Percentiles rank a stretch among this genome's conserved stretches.
phyloP scores from a whole-genome alignment of 2,113 vertebrate species.

The Sinocyclocheilus grahami region DNA sequence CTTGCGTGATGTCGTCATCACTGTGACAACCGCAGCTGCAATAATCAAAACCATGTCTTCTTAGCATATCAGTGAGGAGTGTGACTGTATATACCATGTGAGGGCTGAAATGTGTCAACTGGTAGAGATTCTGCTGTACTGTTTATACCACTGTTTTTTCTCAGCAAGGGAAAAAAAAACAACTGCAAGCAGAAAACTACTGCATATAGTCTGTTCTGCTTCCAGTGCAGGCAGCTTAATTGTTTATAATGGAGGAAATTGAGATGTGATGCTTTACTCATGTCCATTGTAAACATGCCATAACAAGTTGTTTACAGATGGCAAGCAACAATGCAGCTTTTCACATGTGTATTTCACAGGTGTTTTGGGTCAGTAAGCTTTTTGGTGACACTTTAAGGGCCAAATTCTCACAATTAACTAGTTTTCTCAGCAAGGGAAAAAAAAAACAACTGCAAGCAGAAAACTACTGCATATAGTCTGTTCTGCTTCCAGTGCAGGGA shows the following conservation, averaged over 20 bases:
- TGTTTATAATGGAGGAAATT: neutral
- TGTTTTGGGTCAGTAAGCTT: neutral
- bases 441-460: neutral
- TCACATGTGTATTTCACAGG: neutral
- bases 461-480: neutral
- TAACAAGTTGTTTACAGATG: neutral
- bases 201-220: neutral
- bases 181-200: neutral
- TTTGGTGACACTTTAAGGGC: neutral
- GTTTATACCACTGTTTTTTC: neutral
- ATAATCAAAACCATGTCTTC: constrained; percentile 17
- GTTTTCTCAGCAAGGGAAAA: too few species aligned
- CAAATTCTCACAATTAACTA: neutral
- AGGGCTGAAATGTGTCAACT: neutral
- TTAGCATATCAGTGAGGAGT: neutral
- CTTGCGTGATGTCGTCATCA: neutral
- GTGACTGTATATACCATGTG: neutral
- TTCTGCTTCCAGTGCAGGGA: neutral
- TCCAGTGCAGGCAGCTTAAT: neutral
- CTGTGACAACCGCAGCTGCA: constrained; percentile 1
- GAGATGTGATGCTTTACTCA: neutral
- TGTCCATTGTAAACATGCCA: neutral
- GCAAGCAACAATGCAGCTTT: neutral
- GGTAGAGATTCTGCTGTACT: neutral
- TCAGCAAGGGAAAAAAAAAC: neutral